Base-by-base conservation (phyloP, 2,113 vertebrate genomes). In the Passer domesticus region DNA sequence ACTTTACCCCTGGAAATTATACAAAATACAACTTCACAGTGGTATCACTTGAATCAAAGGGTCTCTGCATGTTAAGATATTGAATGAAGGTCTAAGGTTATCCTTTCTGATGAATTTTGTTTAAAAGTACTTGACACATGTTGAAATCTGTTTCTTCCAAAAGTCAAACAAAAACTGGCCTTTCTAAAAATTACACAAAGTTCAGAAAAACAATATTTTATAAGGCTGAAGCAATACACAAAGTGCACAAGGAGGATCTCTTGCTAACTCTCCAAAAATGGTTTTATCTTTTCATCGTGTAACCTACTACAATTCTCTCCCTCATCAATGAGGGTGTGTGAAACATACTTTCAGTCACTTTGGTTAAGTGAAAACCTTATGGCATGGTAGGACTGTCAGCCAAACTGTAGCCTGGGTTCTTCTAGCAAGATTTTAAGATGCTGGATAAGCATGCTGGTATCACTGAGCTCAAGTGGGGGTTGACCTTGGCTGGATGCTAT, bases 31-130 rank as follows among this genome's bases (percentile, higher is more conserved):
- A 43, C 62, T 95, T 91, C 91, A 94, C 68, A 88, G 59, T 93
- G 33, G 12, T 90, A 90, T 96, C 56, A 75, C 27, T 90, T 83
- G 82, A 83, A 86, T 77, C 64, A 94, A 87, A 88, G 60, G 20
- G 49, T 59, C 15, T 78, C 64, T 93, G 72, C 14, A n/a, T 37
- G 56, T 50, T 75, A 81, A 93, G 84, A 72, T 83, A 94, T 56
- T 87, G 64, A 93, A 94, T 68, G 13, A n/a, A 88, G 80, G 89
- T 96, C 68, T 56, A 91, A 92, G 89, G 91, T 92, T 96, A 95
- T 89, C 87, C 60, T 89, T 90, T 90, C 91, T 95, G 74, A 95
- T 80, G 13, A 79, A 95, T 91, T 95, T 94, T 95, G 83, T 93
- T 96, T 97, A 90, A 78, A 94, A 95, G 27, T 63, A 52, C 52